A percentile compares a stretch with the other conserved stretches of the same genome.
phyloP scores from a whole-genome alignment of 2,797 vertebrate genomes.

The Oreonectes daqikongensis region DNA sequence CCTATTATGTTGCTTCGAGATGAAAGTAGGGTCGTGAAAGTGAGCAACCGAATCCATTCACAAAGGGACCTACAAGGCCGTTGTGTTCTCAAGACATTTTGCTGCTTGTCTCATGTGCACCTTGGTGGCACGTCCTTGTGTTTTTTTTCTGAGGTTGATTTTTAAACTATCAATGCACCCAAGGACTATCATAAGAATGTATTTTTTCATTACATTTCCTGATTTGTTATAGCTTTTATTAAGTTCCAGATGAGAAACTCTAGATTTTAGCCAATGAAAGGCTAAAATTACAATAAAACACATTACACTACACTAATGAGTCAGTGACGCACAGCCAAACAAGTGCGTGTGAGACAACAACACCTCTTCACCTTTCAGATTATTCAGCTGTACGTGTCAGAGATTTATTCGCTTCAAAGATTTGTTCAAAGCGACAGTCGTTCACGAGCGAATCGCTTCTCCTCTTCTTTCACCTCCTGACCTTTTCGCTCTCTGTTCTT shows the following conservation, averaged over 20 bases:
- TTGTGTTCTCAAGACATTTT: background rate
- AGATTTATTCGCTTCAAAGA: background rate
- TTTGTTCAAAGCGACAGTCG: background rate
- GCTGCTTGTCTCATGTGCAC: background rate
- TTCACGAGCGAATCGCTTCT: slow-evolving; percentile 27
- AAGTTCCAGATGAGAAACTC: no score
- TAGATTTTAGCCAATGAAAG: background rate
- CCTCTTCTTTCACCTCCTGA: slow-evolving; percentile 54
- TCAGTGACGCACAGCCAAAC: background rate
- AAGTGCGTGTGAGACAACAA: background rate
- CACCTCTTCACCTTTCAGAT: background rate
- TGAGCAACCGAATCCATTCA: background rate
- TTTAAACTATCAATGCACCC: background rate
- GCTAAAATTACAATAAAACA: background rate
- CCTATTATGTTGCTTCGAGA: background rate
- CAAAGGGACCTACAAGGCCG: background rate
- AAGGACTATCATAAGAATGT: background rate
- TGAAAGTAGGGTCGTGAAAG: background rate
- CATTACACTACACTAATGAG: background rate
- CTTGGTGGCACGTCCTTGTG: no score
- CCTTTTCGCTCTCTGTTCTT: slow-evolving; percentile 36
- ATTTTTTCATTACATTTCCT: no score
- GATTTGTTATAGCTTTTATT: no score
- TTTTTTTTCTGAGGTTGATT: no score
- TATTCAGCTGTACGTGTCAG: background rate